Base-by-base conservation (phyloP, 92 coral and sea anemone species). In the Pocillopora grandis region DNA sequence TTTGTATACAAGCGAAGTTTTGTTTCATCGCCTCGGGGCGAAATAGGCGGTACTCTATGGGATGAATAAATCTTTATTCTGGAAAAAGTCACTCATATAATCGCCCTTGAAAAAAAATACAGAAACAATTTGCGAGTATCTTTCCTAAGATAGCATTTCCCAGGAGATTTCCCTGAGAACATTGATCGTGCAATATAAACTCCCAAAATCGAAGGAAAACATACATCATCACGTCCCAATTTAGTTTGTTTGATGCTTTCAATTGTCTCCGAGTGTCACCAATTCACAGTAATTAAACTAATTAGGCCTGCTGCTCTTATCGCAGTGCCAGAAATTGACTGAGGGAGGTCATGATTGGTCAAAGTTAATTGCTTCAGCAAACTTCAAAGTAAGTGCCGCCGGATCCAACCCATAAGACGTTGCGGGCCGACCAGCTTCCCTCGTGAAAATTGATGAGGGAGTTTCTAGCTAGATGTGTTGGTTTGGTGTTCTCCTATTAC, bases 201-300 rank as follows among this genome's bases (percentile, higher is more conserved):
- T 86, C 82, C 31, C 66, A 83, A 84, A 90, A 76, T 87, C 78
- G 85, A 82, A 85, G 93, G 92, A 79, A 87, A 83, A 57, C 73
- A 81, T 87, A 87, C 81, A 91, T 93, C 97, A 88, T 83, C 97
- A 90, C 97, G 78, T 93, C 80, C 77, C 94, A 89, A 87, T 91
- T 89, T 90, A 84, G 90, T 87, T 87, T 84, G 94, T 90, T 89
- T 90, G 91, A 90, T 89, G 93, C 93, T 87, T 92, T 91, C 93
- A 87, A 94, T 92, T 94, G 95, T 93, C 91, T 91, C 94, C 93
- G 97, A 91, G 93, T 94, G 98, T 94, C 98, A 94, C 95, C 92
- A 94, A 94, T 94, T 94, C 98, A 94, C 87, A 86, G 93, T 92
- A 94, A 94, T 94, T 94, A 94, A 94, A 94, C 95, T 94, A 94